phyloP scores from a whole-genome alignment of 2,113 vertebrate species.

The Nestor notabilis region DNA sequence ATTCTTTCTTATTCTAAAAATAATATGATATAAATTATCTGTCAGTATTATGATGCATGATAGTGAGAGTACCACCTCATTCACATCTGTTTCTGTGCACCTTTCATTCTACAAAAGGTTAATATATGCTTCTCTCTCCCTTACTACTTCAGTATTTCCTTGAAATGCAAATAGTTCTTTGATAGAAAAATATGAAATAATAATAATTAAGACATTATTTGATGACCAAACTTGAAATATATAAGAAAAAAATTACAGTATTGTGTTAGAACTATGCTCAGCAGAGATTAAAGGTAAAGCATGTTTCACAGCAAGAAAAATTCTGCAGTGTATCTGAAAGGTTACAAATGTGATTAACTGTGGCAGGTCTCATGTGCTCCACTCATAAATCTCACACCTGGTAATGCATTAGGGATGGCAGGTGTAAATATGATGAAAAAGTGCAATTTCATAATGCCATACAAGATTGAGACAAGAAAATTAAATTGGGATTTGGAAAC shows the following conservation, averaged over 20 bases:
- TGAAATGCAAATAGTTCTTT: neutral
- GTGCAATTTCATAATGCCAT: slow-evolving; percentile 42
- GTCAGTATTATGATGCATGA: neutral
- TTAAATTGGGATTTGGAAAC: neutral
- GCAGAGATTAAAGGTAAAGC: slow-evolving; percentile 48
- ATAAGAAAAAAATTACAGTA: neutral
- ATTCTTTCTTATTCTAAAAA: neutral
- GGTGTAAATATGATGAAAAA: slow-evolving; percentile 59
- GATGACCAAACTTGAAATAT: neutral
- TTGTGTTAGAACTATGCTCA: slow-evolving; percentile 21
- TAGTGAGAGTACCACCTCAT: neutral
- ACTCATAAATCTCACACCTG: slow-evolving; percentile 69
- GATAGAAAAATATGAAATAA: neutral
- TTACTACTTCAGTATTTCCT: neutral
- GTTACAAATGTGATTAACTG: slow-evolving; percentile 74
- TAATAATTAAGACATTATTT: neutral
- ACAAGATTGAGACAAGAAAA: slow-evolving; percentile 24
- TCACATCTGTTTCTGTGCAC: neutral
- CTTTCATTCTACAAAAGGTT: neutral
- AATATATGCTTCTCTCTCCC: neutral
- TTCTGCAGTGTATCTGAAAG: slow-evolving; percentile 60
- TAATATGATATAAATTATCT: neutral
- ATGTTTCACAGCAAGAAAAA: slow-evolving; percentile 53
- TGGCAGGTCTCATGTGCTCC: slow-evolving; percentile 69
- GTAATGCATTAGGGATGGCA: slow-evolving; percentile 62